Evolutionary conservation across 1,140 invertebrate genomes (phyloP).

Genomic region (Pachyrhynchus sulphureomaculatus): DNA sequence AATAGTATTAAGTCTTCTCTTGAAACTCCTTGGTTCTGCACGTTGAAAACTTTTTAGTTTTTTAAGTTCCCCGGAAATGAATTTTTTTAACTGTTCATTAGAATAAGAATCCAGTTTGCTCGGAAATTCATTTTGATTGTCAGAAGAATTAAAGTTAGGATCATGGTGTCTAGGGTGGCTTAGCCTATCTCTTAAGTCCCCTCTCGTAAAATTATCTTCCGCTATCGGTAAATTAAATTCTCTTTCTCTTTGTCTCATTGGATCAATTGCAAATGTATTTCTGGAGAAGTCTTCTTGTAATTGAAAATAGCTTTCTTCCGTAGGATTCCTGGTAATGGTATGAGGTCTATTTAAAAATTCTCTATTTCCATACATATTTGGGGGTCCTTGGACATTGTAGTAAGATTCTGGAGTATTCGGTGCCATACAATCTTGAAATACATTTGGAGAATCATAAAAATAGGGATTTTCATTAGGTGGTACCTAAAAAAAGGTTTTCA

Average conservation of each 20-base stretch:
- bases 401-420: background rate
- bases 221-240: too few species aligned
- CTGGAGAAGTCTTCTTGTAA: too few species aligned
- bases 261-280: too few species aligned
- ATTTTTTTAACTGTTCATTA: too few species aligned
- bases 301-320: too few species aligned
- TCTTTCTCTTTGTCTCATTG: too few species aligned
- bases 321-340: background rate
- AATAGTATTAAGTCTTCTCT: constrained; percentile 19
- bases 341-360: background rate
- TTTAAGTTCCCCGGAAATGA: constrained; percentile 25
- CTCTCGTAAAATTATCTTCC: too few species aligned
- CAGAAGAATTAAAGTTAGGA: too few species aligned
- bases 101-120: too few species aligned
- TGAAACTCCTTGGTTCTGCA: constrained; percentile 4
- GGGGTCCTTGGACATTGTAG: background rate
- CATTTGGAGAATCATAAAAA: background rate
- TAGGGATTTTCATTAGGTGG: background rate
- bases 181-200: too few species aligned
- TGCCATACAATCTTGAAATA: background rate
- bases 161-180: too few species aligned
- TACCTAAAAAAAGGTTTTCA: background rate
- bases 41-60: constrained; percentile 5
- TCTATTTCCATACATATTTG: background rate
- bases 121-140: too few species aligned